Conservation (phyloP, 2,113 vertebrate species). For the Nycticryphes semicollaris region DNA sequence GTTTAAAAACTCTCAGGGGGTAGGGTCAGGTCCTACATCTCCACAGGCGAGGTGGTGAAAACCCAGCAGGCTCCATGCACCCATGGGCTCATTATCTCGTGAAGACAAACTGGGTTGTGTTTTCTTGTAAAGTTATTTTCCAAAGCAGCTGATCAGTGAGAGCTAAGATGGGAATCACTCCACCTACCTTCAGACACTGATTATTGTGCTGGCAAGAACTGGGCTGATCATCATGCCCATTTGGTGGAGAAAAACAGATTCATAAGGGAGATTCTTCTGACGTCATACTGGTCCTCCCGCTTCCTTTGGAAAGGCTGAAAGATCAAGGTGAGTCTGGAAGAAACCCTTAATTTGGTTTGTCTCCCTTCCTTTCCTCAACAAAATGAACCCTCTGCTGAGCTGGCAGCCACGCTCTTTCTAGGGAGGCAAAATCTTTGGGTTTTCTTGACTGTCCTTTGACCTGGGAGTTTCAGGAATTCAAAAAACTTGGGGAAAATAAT, state of each 20-base stretch:
- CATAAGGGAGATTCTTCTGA: background rate
- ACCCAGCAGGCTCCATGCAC: fast-evolving
- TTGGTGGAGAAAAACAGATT: background rate
- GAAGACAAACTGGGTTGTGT: background rate
- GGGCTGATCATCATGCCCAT: background rate
- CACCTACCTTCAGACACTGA: fast-evolving
- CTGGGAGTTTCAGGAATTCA: background rate
- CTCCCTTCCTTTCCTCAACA: background rate
- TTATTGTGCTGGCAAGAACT: background rate
- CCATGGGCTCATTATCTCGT: fast-evolving
- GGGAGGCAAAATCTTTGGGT: background rate
- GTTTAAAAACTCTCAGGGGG: background rate
- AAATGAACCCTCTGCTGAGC: background rate
- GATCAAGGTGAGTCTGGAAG: background rate
- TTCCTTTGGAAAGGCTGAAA: background rate
- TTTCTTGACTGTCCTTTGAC: background rate
- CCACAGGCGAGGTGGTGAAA: background rate
- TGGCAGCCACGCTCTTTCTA: background rate
- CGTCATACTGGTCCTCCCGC: fast-evolving
- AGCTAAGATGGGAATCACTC: background rate
- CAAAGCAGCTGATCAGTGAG: background rate
- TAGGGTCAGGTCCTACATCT: background rate
- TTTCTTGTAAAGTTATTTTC: background rate
- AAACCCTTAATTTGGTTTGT: background rate
- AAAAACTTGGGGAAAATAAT: background rate